Evolutionary conservation across 2,113 vertebrate genomes (phyloP), one percentile per base, ranked within the genome.

Genomic region (Anguilla japonica): DNA sequence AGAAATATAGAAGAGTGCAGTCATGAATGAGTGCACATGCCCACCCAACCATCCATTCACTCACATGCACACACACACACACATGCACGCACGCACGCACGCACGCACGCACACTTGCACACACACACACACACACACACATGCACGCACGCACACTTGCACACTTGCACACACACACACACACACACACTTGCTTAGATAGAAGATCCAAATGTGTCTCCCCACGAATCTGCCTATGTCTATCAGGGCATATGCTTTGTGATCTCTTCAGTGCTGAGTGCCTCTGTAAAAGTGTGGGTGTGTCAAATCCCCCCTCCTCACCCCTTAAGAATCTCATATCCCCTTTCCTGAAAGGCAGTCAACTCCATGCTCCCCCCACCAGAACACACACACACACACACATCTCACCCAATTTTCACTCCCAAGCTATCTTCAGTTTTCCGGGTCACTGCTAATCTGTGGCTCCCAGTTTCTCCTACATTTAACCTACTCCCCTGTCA

Each of bases 391-490:
- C 56, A 60, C 56, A 60, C 57, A 60, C 57, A 60, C 57, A 39
- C 29, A 15, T 57, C 56, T 29, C 29, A 63, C 39, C 83, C 56
- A 43, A 13, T 6, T 41, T 34, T 40, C 20, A 75, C 22, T 41
- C 60, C 39, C 7, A 15, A 40, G 57, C 57, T 67, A 71, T 40
- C 57, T 22, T 84, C 57, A 84, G 83, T 67, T 29, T 78, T 84
- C 16, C n/a, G 83, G 91, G 91, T 94, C 92, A 91, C 71, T 43
- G 92, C 87, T 71, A 87, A 90, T 92, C 87, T 87, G 84, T 90
- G 57, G 63, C 86, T 87, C 81, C 83, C 89, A 53, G n/a, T 92
- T 91, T 91, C 89, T 90, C 53, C 56, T 41, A 7, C 81, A 82
- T 86, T 86, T 50, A 85, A 78, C 84, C 60, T 67, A 40, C 20